These are phyloP conservation scores for Metopia argyrocephala DNA, from an alignment of 2,888 invertebrate species.

Conservation along the genomic window DNA sequence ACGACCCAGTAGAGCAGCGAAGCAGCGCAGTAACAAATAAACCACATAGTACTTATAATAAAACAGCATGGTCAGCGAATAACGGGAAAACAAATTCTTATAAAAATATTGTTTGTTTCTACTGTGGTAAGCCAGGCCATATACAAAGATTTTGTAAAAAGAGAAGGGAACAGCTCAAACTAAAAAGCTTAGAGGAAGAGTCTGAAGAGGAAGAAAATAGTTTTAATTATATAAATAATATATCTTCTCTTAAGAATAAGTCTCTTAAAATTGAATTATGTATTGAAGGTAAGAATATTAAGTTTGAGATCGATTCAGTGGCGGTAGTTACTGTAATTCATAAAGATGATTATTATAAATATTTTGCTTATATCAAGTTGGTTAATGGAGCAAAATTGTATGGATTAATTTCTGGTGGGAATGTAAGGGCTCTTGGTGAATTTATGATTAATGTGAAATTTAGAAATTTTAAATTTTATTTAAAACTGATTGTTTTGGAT, in stretches of 20 bases:
- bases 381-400: no score
- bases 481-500: constrained; percentile 50
- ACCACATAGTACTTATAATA: constrained; percentile 1
- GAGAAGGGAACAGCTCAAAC: constrained; percentile 4
- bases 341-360: constrained; percentile 34
- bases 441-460: constrained; percentile 35
- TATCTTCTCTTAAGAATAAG: constrained; percentile 35
- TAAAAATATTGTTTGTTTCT: constrained; percentile 31
- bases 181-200: constrained; percentile 37
- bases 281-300: constrained; percentile 31
- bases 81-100: constrained; percentile 32
- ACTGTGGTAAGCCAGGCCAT: constrained; percentile 24
- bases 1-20: constrained; percentile 8
- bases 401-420: constrained; percentile 33
- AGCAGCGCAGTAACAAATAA: constrained; percentile 28
- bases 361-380: constrained; percentile 23
- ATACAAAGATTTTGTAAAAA: constrained; percentile 29
- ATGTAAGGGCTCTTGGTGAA: constrained; percentile 40
- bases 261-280: constrained; percentile 27
- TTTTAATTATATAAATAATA: constrained; percentile 43
- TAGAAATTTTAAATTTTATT: constrained; percentile 1
- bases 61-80: neutral
- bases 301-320: constrained; percentile 58
- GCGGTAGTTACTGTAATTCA: constrained; percentile 53
- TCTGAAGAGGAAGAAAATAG: constrained; percentile 2